Evolutionary conservation across 2,797 vertebrate species (phyloP), one percentile per base, ranked within the genome.

Genomic region (Cyclopterus lumpus): DNA sequence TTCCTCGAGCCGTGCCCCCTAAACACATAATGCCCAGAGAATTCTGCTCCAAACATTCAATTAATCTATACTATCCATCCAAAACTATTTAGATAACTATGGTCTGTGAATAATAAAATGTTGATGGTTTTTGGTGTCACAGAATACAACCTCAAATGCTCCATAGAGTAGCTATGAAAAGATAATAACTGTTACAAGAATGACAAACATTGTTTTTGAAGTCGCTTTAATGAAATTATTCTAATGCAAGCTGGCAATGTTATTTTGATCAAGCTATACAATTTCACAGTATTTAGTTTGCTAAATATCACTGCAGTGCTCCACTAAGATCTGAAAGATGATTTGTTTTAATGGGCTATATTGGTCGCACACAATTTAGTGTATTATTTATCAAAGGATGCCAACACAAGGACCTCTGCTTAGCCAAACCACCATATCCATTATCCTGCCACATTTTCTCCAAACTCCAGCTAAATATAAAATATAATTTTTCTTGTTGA

Each of bases 401-500:
- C 84, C 49, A 88, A 79, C 70, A 70, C 16, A 6, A 72, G 79
- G 86, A 77, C 86, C 62, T 80, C 82, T 82, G 77, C 71, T 74
- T 75, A 75, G 82, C 77, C 71, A 77, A 82, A 81, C 82, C 75
- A 85, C 66, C 73, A 67, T 75, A 90, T 89, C 79, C 75, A 92
- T 92, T 92, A 90, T 89, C 73, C 80, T 90, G 88, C 70, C 79
- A 86, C 86, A 79, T 82, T 86, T 88, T 91, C 80, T 89, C 83
- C 77, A 84, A 91, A 88, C 86, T 82, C 67, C 51, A 60, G 83
- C 91, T 92, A 92, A 91, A 93, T 90, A 88, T 91, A 86, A 89
- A 92, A 87, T 87, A 90, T 85, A 70, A 91, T 92, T 93, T 93
- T 91, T 92, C 90, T 92, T 89, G 83, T 82, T 83, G 84, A 80